phyloP scores from a whole-genome alignment of 2,797 vertebrate species.

The Potorous gilbertii region DNA sequence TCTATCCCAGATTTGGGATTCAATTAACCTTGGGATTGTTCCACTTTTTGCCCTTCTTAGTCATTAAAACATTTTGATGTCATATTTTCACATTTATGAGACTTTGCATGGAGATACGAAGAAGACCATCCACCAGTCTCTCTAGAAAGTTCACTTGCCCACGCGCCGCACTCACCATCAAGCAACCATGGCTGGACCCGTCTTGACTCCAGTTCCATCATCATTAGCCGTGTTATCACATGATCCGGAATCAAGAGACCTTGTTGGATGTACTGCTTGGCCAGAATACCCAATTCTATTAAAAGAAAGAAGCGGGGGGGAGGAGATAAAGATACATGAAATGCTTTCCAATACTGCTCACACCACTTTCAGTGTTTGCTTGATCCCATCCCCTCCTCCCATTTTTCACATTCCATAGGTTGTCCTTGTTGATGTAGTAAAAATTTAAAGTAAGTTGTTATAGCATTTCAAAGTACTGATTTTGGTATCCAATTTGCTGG shows the following conservation, averaged over 20 bases:
- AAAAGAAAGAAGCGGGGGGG: slow-evolving; percentile 2
- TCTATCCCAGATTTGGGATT: too few relatives aligned
- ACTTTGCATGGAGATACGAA: rapidly evolving
- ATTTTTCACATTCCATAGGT: neutral
- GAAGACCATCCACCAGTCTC: neutral
- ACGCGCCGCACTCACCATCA: slow-evolving; percentile 87
- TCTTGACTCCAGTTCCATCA: slow-evolving; percentile 90
- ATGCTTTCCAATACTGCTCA: neutral
- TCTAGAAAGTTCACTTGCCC: neutral
- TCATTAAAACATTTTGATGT: neutral
- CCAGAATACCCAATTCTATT: slow-evolving; percentile 89
- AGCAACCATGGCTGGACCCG: slow-evolving; percentile 92
- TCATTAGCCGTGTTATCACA: slow-evolving; percentile 92
- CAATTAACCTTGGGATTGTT: too few relatives aligned
- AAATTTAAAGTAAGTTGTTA: neutral
- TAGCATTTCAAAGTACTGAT: neutral
- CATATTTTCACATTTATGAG: neutral
- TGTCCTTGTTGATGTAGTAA: neutral
- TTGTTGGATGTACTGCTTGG: slow-evolving; percentile 91
- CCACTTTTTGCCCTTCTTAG: neutral
- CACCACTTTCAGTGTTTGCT: neutral
- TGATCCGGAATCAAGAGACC: slow-evolving; percentile 93
- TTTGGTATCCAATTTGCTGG: neutral
- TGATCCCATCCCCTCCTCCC: neutral
- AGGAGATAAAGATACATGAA: neutral